These are phyloP conservation scores for Rhinolophus ferrumequinum DNA, from an alignment of 2,113 vertebrate genomes.

Conservation along the genomic window DNA sequence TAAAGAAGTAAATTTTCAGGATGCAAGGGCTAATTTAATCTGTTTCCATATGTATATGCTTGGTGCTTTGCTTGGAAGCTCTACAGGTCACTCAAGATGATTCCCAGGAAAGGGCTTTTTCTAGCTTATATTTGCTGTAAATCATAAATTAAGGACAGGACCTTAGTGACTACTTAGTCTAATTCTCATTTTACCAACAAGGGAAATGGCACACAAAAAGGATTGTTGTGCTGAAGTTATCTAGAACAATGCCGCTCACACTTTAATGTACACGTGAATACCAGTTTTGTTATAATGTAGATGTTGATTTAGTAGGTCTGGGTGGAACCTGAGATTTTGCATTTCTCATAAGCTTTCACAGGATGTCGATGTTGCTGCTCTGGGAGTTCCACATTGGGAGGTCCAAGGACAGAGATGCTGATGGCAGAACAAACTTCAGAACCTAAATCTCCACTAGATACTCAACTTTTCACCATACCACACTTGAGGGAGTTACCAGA, in stretches of 20 bases:
- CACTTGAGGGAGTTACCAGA: not conserved
- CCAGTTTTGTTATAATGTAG: not conserved
- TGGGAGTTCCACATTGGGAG: not conserved
- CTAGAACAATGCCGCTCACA: not conserved
- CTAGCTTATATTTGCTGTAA: not conserved
- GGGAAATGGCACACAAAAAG: not conserved
- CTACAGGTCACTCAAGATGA: not conserved
- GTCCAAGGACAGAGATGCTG: not conserved
- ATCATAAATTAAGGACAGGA: not conserved
- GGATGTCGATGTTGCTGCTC: not conserved
- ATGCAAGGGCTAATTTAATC: not conserved
- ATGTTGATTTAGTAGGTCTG: not conserved
- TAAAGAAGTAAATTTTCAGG: not conserved
- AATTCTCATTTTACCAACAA: not conserved
- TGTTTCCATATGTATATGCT: not conserved
- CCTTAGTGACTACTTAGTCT: not conserved
- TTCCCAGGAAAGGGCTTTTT: not conserved
- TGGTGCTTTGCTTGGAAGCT: not conserved
- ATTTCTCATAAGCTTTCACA: not conserved
- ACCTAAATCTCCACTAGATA: not conserved
- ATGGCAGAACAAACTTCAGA: not conserved
- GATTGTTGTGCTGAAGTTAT: not conserved
- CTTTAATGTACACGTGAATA: not conserved
- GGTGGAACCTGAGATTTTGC: not conserved
- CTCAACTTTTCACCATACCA: not conserved